These are phyloP conservation scores for Pterocles gutturalis DNA, from an alignment of 2,113 vertebrate genomes.

Conservation along the genomic window DNA sequence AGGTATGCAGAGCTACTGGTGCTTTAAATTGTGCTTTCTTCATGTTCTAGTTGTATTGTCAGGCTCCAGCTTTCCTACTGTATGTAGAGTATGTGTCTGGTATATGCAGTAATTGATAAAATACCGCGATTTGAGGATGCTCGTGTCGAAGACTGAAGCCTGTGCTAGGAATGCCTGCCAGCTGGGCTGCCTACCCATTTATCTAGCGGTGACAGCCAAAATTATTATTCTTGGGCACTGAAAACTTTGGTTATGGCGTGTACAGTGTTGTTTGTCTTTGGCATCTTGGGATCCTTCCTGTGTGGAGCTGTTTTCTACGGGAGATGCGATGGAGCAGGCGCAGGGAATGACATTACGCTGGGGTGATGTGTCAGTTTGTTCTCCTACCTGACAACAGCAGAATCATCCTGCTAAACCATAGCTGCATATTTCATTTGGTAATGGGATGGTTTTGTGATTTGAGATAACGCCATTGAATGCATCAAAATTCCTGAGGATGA, in stretches of 20 bases:
- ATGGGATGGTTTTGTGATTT: neutral
- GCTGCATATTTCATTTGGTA: neutral
- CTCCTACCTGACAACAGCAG: neutral
- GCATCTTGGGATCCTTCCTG: neutral
- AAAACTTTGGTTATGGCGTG: neutral
- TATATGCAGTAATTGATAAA: neutral
- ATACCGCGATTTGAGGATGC: neutral
- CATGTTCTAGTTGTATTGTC: neutral
- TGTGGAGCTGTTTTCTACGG: neutral
- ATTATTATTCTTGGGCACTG: neutral
- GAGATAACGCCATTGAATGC: neutral
- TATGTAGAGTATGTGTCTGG: neutral
- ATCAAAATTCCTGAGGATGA: neutral
- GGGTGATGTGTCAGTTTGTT: neutral
- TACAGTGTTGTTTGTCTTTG: neutral
- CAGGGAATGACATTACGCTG: rapidly evolving
- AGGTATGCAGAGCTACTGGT: no score
- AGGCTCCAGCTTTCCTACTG: neutral
- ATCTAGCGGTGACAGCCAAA: neutral
- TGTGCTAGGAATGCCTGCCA: neutral
- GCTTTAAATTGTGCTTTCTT: neutral
- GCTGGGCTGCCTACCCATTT: neutral
- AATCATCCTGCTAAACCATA: neutral
- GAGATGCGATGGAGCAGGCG: neutral
- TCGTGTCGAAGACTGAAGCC: neutral